Percentiles rank a stretch among this genome's conserved stretches.
These are phyloP conservation scores for Oncorhynchus nerka DNA, from an alignment of 2,113 vertebrate genomes.

Conservation along the genomic window DNA sequence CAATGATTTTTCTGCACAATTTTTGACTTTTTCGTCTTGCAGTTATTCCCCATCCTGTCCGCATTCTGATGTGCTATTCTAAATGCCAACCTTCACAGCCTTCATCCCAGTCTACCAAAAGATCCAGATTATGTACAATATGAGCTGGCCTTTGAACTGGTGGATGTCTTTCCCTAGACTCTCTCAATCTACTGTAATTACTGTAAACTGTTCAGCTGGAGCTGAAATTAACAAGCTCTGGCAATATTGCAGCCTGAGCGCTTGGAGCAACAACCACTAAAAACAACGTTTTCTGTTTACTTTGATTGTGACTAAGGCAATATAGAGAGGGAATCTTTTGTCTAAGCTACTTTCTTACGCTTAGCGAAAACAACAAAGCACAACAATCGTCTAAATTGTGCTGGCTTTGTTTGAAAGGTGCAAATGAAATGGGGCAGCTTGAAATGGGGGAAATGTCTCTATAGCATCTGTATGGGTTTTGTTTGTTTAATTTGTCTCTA, in stretches of 20 bases:
- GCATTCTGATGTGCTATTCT: not conserved
- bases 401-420: no score
- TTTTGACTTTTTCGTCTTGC: not conserved
- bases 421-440: no score
- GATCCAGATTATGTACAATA: conserved; percentile 2
- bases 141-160: conserved; percentile 25
- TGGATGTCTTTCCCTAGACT: conserved; percentile 38
- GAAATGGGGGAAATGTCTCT: not conserved
- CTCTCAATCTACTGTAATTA: conserved; percentile 50
- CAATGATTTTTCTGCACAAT: no score
- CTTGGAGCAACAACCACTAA: not conserved
- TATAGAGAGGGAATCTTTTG: not conserved
- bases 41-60: not conserved
- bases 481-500: not conserved
- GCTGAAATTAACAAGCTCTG: conserved; percentile 58
- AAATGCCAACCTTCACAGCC: not conserved
- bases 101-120: conserved; percentile 13
- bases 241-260: conserved; percentile 11
- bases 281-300: not conserved
- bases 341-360: not conserved
- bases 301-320: conserved; percentile 4
- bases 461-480: no score
- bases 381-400: no score
- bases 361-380: not conserved
- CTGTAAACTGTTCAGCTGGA: conserved; percentile 42